These are phyloP conservation scores for Amia ocellicauda DNA, from an alignment of 2,113 vertebrate species.

Conservation along the genomic window DNA sequence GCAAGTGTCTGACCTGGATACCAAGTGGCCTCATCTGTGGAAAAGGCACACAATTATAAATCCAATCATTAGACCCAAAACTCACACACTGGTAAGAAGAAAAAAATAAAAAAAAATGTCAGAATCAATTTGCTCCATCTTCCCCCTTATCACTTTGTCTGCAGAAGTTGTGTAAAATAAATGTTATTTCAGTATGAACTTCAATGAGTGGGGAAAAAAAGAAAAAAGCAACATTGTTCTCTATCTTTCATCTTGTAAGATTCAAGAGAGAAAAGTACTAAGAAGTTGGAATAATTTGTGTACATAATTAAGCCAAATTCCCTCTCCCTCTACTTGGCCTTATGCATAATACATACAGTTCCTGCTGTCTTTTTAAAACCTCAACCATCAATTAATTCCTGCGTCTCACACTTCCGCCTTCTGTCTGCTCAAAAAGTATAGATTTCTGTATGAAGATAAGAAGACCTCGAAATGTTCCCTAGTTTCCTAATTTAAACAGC, in stretches of 20 bases:
- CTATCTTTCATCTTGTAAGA: neutral
- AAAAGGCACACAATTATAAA: constrained; percentile 16
- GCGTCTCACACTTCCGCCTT: neutral
- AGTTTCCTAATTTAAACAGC: no score
- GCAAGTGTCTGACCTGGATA: constrained; percentile 71
- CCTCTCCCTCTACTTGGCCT: constrained; percentile 5
- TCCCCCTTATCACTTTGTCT: no score
- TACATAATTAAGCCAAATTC: constrained; percentile 25
- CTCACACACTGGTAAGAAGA: no score
- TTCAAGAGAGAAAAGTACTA: neutral
- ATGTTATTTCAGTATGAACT: constrained; percentile 31
- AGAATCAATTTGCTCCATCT: no score
- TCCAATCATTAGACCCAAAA: no score
- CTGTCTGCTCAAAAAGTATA: no score
- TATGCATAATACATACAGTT: constrained; percentile 40
- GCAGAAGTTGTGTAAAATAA: constrained; percentile 1
- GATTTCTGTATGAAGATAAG: no score
- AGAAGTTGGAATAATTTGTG: constrained; percentile 24
- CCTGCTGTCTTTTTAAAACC: constrained; percentile 9
- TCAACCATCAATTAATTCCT: constrained; percentile 2
- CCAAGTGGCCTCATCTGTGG: constrained; percentile 81
- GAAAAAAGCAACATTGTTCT: neutral
- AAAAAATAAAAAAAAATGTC: no score
- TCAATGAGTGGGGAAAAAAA: neutral
- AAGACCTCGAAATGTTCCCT: no score